phyloP scores from a whole-genome alignment of 2,888 invertebrate species.

The Cybosia mesomella region DNA sequence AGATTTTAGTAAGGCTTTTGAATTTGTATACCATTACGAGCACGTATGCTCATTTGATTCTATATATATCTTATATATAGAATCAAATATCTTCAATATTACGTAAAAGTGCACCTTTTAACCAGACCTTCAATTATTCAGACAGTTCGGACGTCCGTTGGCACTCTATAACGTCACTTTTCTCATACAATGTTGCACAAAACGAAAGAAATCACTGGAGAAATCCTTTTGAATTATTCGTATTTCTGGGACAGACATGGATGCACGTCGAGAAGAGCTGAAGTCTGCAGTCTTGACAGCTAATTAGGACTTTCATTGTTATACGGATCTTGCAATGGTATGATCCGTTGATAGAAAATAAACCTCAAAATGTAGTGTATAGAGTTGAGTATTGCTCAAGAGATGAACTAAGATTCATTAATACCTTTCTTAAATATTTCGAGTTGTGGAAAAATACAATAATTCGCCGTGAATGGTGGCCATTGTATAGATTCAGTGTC shows the following conservation, averaged over 20 bases:
- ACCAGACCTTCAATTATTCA: constrained; percentile 1
- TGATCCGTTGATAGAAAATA: constrained; percentile 52
- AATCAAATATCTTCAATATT: background rate
- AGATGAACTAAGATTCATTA: constrained; percentile 71
- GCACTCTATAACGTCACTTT: constrained; percentile 41
- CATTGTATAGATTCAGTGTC: constrained; percentile 86
- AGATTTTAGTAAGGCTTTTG: constrained; percentile 54
- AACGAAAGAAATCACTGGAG: constrained; percentile 82
- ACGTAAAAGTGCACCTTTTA: background rate
- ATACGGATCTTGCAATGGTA: constrained; percentile 76
- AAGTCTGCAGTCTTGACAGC: constrained; percentile 83
- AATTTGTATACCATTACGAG: constrained; percentile 22
- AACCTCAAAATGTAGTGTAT: constrained; percentile 50
- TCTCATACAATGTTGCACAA: constrained; percentile 70
- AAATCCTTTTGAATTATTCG: constrained; percentile 84
- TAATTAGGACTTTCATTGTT: constrained; percentile 86
- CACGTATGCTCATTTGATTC: background rate
- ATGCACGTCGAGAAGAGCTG: constrained; percentile 63
- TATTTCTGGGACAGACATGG: constrained; percentile 79
- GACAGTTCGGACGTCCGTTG: background rate
- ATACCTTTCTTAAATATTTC: constrained; percentile 83
- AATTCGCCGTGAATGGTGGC: constrained; percentile 81
- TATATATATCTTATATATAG: too few species aligned
- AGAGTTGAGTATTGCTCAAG: constrained; percentile 64
- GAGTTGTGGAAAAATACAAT: constrained; percentile 85